Base-by-base conservation (phyloP, 1,140 invertebrate species). In the Brachionus manjavacas region DNA sequence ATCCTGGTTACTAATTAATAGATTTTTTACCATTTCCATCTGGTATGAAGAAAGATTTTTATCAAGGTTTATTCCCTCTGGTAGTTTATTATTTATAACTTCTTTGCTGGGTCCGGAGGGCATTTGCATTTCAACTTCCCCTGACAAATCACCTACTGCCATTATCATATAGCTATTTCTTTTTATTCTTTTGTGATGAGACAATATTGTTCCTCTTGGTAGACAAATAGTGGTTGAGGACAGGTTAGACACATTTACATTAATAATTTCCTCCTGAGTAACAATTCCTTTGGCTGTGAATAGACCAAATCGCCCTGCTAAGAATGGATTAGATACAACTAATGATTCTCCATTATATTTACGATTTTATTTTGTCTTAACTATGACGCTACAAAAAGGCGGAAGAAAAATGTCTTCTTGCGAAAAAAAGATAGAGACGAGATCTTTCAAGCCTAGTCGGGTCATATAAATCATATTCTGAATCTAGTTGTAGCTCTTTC, bases 171-270 rank as follows among this genome's bases (percentile, higher is more conserved):
- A 49, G 46, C 46, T 49, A 49, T 14, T 49, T n/a, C 12, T 12
- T 2, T 12, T n/a, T 16, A 12, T 4, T n/a, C n/a, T n/a, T 49
- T 9, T 49, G 12, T 4, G 3, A 49, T 11, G 46, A 14, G 11
- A 14, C 46, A 49, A n/a, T 49, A 11, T 49, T 49, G 46, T n/a
- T 49, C n/a, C 11, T 2, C 25, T 28, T 1, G 28, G 28, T 31
- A 31, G 28, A 31, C 12, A 49, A 14, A 14, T n/a, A n/a, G 14
- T n/a, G 8, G 46, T 49, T 49, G 12, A 2, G 14, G 86, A 85
- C 89, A 90, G 20, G 85, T 84, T 2, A 91, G 64, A 78, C 88
- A 85, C 12, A 60, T 68, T 89, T 1, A 91, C 84, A 12, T 87
- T 87, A 49, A 49, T 7, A 88, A 87, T 70, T 70, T 28, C 66